Conservation (phyloP, 2,797 vertebrate species). For the Oreonectes daqikongensis region DNA sequence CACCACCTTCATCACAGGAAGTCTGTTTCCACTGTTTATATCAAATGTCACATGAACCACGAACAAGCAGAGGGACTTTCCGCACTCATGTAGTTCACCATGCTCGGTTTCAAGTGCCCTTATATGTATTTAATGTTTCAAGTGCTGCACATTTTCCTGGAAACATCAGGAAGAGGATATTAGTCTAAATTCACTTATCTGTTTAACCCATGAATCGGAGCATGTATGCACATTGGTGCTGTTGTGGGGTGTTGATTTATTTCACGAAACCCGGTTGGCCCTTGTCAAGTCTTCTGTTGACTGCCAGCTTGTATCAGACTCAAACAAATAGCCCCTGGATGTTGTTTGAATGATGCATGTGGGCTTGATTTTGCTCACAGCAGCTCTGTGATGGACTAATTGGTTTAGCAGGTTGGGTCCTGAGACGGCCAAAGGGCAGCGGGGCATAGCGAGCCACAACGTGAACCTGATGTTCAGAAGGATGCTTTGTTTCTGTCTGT, state of each 20-base stretch:
- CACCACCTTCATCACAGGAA: conserved; percentile 41
- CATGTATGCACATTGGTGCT: too few species aligned
- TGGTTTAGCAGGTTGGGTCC: conserved; percentile 65
- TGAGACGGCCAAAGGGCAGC: conserved; percentile 62
- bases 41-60: conserved; percentile 42
- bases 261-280: conserved; percentile 8
- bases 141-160: conserved; percentile 47
- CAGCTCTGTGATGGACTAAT: conserved; percentile 65
- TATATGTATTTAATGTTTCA: conserved; percentile 50
- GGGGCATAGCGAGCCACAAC: conserved; percentile 63
- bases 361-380: conserved; percentile 57
- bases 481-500: conserved; percentile 55
- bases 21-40: not conserved
- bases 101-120: conserved; percentile 27
- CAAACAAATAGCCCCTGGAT: conserved; percentile 53
- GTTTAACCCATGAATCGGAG: conserved; percentile 32
- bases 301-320: conserved; percentile 44
- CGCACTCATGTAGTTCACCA: conserved; percentile 24
- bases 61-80: conserved; percentile 39
- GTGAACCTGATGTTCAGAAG: conserved; percentile 64
- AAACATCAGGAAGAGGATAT: conserved; percentile 45
- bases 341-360: conserved; percentile 49
- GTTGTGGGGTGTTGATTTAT: conserved; percentile 8
- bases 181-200: conserved; percentile 56
- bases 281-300: conserved; percentile 42